phyloP scores from a whole-genome alignment of 2,113 vertebrate genomes.

The Apeltes quadracus region DNA sequence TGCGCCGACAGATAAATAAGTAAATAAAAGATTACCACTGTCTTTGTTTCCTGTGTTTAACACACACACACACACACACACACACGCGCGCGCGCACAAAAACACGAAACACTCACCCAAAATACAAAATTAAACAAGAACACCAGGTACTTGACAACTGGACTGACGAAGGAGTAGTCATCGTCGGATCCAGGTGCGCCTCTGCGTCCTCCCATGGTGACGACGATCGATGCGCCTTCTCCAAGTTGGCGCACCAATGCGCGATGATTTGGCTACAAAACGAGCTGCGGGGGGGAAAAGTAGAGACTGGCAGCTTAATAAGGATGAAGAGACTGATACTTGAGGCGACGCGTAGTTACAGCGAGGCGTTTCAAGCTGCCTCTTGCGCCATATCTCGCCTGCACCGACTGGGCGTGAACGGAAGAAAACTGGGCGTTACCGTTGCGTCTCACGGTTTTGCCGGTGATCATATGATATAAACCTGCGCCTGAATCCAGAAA shows the following conservation, averaged over 20 bases:
- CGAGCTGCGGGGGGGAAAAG: background rate
- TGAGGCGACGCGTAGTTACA: background rate
- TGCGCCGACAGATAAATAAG: background rate
- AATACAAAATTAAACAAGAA: slow-evolving; percentile 93
- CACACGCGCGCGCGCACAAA: no score
- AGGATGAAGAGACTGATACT: background rate
- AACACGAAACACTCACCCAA: slow-evolving; percentile 86
- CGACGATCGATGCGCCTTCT: background rate
- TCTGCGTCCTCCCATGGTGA: slow-evolving; percentile 77
- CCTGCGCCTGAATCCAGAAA: background rate
- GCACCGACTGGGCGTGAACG: slow-evolving; percentile 16
- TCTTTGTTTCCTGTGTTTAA: background rate
- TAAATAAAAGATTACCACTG: background rate
- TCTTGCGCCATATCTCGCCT: background rate
- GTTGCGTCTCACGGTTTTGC: background rate
- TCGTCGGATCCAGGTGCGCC: slow-evolving; percentile 60
- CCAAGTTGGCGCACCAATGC: slow-evolving; percentile 8
- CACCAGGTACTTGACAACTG: slow-evolving; percentile 89
- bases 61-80: background rate
- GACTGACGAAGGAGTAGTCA: slow-evolving; percentile 88
- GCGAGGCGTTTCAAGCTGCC: background rate
- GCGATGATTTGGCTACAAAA: background rate
- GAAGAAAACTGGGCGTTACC: slow-evolving; percentile 26
- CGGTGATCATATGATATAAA: slow-evolving; percentile 5
- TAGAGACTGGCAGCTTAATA: background rate